phyloP scores from a whole-genome alignment of 2,113 vertebrate genomes.

The Scytalopus superciliaris region DNA sequence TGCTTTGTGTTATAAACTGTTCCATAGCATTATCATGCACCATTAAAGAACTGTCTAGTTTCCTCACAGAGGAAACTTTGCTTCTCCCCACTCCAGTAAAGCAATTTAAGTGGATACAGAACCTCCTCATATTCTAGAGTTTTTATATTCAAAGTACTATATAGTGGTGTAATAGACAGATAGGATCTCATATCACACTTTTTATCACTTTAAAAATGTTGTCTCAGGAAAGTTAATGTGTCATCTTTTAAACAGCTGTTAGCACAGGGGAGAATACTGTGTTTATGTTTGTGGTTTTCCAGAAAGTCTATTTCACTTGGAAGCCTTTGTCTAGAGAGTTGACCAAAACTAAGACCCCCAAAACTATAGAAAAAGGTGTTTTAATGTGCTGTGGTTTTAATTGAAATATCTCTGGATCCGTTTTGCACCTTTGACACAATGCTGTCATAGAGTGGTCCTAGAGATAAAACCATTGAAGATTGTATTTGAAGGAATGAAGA shows the following conservation, averaged over 20 bases:
- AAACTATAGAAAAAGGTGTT: neutral
- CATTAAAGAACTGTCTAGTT: neutral
- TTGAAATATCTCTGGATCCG: neutral
- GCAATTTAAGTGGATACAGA: neutral
- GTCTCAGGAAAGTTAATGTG: neutral
- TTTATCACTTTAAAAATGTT: neutral
- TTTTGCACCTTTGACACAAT: neutral
- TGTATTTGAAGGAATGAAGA: conserved; percentile 55
- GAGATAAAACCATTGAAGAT: conserved; percentile 22
- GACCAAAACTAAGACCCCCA: neutral
- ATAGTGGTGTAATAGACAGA: neutral
- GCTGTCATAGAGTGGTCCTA: conserved; percentile 28
- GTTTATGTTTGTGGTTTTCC: neutral
- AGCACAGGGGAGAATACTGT: neutral
- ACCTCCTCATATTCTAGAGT: neutral
- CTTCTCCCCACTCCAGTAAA: neutral
- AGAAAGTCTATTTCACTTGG: neutral
- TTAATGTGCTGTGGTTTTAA: conserved; percentile 8
- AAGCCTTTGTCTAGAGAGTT: neutral
- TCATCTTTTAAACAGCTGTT: neutral
- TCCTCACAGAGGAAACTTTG: neutral
- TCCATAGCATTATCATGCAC: neutral
- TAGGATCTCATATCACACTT: neutral
- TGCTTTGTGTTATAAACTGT: neutral
- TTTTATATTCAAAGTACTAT: neutral